These are phyloP conservation scores for Hoplias malabaricus DNA, from an alignment of 2,113 vertebrate species.

Conservation along the genomic window DNA sequence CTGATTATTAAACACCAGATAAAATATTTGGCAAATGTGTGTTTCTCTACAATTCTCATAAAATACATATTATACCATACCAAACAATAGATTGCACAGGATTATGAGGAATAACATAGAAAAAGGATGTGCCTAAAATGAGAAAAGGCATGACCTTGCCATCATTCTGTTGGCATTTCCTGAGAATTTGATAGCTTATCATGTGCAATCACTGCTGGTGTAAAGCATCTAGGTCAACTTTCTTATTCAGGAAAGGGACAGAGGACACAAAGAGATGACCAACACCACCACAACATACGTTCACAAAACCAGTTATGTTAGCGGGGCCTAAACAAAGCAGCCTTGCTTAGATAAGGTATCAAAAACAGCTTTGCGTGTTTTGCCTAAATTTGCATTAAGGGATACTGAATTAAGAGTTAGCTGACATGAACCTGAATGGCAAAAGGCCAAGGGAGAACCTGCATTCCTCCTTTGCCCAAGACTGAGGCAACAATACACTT, in stretches of 20 bases:
- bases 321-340: background rate
- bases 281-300: background rate
- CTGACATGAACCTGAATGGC: background rate
- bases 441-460: constrained; percentile 8
- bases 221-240: background rate
- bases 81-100: background rate
- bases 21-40: background rate
- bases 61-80: background rate
- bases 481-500: constrained; percentile 2
- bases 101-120: background rate
- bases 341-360: background rate
- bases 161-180: background rate
- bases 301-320: background rate
- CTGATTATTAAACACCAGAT: background rate
- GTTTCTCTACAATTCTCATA: background rate
- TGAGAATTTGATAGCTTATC: background rate
- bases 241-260: background rate
- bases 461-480: constrained; percentile 18
- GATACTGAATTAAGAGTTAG: background rate
- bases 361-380: background rate
- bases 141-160: background rate
- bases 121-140: background rate
- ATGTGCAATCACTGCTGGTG: background rate
- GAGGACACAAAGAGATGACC: background rate
- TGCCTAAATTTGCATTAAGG: background rate